These are phyloP conservation scores for Aphelocoma coerulescens DNA, from an alignment of 2,113 vertebrate genomes.

Conservation along the genomic window DNA sequence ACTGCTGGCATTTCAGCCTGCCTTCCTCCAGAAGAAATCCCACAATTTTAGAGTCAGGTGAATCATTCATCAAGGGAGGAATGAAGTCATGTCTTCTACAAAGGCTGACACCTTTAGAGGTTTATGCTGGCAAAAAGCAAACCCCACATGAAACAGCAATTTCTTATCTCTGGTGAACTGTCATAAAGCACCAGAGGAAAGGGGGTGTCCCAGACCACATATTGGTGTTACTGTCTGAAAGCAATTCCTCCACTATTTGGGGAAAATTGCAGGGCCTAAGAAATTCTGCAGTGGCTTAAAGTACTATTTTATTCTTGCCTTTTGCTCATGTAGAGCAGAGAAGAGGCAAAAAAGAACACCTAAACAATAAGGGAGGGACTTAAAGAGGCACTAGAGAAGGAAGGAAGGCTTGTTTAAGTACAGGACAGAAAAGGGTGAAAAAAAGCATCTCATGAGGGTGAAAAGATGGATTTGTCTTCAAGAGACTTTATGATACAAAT, in stretches of 20 bases:
- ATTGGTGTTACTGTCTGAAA: not conserved
- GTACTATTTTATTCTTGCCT: not conserved
- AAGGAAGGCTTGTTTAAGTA: not conserved
- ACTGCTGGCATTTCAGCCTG: not conserved
- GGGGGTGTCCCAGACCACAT: not conserved
- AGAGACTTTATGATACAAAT: not conserved
- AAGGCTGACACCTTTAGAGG: not conserved
- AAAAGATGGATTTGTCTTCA: not conserved
- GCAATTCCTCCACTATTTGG: not conserved
- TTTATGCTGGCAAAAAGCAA: not conserved
- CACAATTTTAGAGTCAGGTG: not conserved
- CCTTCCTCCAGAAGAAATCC: not conserved
- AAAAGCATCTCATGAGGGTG: not conserved
- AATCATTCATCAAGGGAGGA: not conserved
- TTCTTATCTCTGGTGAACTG: not conserved
- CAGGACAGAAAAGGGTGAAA: not conserved
- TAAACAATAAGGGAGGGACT: not conserved
- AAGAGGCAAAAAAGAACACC: not conserved
- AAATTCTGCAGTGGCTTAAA: not conserved
- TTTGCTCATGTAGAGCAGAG: not conserved
- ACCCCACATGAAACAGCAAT: not conserved
- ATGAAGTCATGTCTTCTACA: not conserved
- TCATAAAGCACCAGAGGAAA: not conserved
- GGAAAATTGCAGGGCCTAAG: not conserved
- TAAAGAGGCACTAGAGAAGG: not conserved